Evolutionary conservation across 2,888 invertebrate genomes (phyloP), one percentile per base, ranked within the genome.

Genomic region (Allygus modestus): DNA sequence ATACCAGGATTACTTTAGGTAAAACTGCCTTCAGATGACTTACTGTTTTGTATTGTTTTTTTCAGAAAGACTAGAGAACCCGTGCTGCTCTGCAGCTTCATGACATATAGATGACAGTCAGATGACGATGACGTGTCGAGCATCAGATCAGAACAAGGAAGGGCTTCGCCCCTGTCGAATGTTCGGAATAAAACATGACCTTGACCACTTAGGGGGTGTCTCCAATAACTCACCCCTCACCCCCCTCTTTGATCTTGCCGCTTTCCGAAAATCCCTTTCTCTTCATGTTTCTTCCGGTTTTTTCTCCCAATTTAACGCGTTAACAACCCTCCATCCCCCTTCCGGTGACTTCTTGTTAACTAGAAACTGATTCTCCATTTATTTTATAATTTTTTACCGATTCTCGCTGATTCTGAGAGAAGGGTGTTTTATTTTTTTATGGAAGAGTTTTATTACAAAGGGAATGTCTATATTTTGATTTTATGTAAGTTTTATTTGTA

Each of bases 241-340:
- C 4, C 20, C 28, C 28, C 33, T 1, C 41, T 71, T 71, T 71
- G 37, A 71, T 71, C 71, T 71, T 37, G 71, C 71, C 71, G 71
- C 71, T 71, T 71, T 20, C 71, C 71, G 2, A 71, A 51, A 69
- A 31, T 41, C 41, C 41, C 41, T 71, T 71, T 71, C 71, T 37
- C 33, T 41, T 7, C 71, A 41, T 71, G 41, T 71, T 71, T 71
- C 71, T 71, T 71, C 71, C 71, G 71, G 71, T 71, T 71, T 71
- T 71, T 71, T 71, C 71, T 71, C 71, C 71, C 71, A 71, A 71
- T 71, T 71, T 71, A 41, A 26, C 41, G 71, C 69, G 28, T 69
- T 69, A 69, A 69, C 69, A 33, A 69, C 69, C 69, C 69, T 26
- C 31, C 15, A 31, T n/a, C 69, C 31, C 31, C 69, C 71, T 20